phyloP scores from a whole-genome alignment of 2,888 invertebrate species.

The Spodoptera picta region DNA sequence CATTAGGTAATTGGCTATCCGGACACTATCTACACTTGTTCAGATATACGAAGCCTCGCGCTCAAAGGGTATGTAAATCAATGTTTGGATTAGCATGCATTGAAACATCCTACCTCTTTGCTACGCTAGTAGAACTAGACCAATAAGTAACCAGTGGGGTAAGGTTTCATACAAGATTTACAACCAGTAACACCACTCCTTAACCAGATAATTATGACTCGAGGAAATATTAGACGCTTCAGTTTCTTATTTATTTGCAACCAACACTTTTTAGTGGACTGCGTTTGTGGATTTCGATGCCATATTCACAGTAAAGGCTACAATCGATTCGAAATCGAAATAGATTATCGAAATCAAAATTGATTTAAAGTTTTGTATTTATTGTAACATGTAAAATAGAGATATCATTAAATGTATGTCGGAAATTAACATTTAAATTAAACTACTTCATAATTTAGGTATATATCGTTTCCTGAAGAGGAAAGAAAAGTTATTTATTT shows the following conservation, averaged over 20 bases:
- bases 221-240: constrained; percentile 16
- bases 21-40: constrained; percentile 9
- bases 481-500: no score
- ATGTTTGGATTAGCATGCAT: constrained; percentile 25
- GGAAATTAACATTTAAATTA: no score
- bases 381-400: no score
- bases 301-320: no score
- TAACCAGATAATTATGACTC: constrained; percentile 27
- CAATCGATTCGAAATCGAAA: no score
- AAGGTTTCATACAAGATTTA: constrained; percentile 41
- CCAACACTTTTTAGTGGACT: neutral
- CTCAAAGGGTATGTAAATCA: constrained; percentile 28
- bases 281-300: no score
- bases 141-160: constrained; percentile 17
- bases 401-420: no score
- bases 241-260: constrained; percentile 35
- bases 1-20: neutral
- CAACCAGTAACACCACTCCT: constrained; percentile 25
- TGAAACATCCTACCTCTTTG: constrained; percentile 5
- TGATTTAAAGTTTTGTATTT: no score
- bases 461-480: no score
- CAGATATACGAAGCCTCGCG: constrained; percentile 9
- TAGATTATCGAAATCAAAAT: no score
- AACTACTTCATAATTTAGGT: no score
- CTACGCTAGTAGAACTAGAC: constrained; percentile 12